Base-by-base conservation (phyloP, 2,797 vertebrate species). In the Onychomys leucogaster region DNA sequence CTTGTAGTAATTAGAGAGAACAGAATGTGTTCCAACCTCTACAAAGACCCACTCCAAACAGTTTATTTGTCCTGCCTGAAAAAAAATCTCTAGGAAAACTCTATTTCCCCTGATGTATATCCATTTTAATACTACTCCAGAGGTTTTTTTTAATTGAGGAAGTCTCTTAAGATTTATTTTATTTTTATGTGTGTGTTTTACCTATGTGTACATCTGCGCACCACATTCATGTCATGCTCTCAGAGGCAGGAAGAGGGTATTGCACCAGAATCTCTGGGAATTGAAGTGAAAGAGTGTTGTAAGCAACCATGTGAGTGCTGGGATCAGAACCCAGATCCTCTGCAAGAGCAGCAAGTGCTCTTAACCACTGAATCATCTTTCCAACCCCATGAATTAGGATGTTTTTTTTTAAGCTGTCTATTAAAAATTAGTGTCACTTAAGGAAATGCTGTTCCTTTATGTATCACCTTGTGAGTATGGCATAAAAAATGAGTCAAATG, bases 111-210 rank as follows among this genome's bases (percentile, higher is more conserved):
- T 49, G 19, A 41, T 41, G 87, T 92, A 17, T 80, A 43, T 94
- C 87, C 87, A 81, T 94, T 46, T 69, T 71, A 29, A 93, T 4
- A n/a, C 75, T 81, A 71, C 29, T 88, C 43, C 23, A 90, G 86
- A 84, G 16, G 25, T 59, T 59, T 8, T n/a, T 73, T 78, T 88
- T 16, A 63, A 84, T 63, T 65, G 43, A 41, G 5, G 65, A 84
- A 34, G 12, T 84, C 11, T 65, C 29, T 46, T 34, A 65, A 46
- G 17, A 84, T 84, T 83, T 65, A 34, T 34, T 49, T 83, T 83
- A 17, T 41, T 29, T 84, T 43, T 63, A 46, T 84, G 41, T 63
- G 16, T 84, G 59, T 65, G 59, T 34, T 65, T 65, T 84, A 19
- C 81, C 41, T 61, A 34, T 84, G 37, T 65, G 2, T 76, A 32